phyloP scores from a whole-genome alignment of 2,797 vertebrate species.

The Discoglossus pictus region DNA sequence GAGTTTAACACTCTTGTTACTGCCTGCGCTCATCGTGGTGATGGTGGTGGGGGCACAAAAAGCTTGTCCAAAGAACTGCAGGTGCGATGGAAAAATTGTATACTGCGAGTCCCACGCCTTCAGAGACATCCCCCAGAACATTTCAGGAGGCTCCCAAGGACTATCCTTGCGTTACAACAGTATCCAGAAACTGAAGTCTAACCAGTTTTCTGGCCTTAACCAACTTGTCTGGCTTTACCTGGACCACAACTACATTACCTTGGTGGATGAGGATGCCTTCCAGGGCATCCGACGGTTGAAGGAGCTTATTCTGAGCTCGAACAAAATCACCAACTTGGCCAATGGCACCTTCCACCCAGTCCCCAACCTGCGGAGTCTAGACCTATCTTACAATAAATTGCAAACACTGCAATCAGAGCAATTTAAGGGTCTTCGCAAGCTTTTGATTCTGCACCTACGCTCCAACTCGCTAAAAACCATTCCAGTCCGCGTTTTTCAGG shows the following conservation, averaged over 20 bases:
- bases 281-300: constrained; percentile 92
- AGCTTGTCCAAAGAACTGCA: constrained; percentile 89
- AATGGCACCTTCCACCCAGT: constrained; percentile 92
- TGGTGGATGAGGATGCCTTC: constrained; percentile 89
- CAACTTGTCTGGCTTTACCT: constrained; percentile 98
- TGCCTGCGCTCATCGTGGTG: constrained; percentile 73
- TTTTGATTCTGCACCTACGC: constrained; percentile 90
- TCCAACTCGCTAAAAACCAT: constrained; percentile 92
- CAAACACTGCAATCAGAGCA: constrained; percentile 86
- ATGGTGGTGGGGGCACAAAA: constrained; percentile 81
- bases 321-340: constrained; percentile 88
- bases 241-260: constrained; percentile 93
- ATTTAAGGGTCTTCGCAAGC: constrained; percentile 89
- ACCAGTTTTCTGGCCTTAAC: constrained; percentile 90
- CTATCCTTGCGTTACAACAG: constrained; percentile 96
- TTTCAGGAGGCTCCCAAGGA: constrained; percentile 91
- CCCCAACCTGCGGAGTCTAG: constrained; percentile 92
- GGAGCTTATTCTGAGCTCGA: constrained; percentile 96
- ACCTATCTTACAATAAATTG: constrained; percentile 95
- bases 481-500: constrained; percentile 91
- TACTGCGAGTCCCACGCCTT: constrained; percentile 97
- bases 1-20: constrained; percentile 64
- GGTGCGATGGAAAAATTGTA: constrained; percentile 97
- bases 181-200: constrained; percentile 85
- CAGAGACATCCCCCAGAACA: constrained; percentile 89